Evolutionary conservation across 1,140 invertebrate species (phyloP).

Genomic region (Drosophila santomea): DNA sequence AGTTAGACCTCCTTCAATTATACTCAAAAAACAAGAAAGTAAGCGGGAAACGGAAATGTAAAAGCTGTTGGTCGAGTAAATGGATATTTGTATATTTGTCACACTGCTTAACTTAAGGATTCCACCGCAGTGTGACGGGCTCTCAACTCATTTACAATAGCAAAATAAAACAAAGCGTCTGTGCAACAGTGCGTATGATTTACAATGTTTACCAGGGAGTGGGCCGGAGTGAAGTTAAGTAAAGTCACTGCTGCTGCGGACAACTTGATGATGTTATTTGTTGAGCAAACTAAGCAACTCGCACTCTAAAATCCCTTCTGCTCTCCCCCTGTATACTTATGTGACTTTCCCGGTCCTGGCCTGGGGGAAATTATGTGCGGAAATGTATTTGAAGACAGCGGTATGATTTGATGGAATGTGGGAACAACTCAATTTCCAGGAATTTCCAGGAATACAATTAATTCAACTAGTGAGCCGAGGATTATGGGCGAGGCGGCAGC

Average conservation of each 20-base stretch:
- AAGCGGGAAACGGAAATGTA: conserved; percentile 2
- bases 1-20: conserved; percentile 9
- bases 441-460: conserved; percentile 73
- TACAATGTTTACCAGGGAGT: conserved; percentile 58
- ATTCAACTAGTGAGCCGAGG: conserved; percentile 53
- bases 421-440: conserved; percentile 73
- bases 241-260: conserved; percentile 18
- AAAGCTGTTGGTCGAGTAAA: conserved; percentile 18
- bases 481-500: conserved; percentile 16
- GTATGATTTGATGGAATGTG: conserved; percentile 50
- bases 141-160: conserved; percentile 58
- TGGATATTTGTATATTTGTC: conserved; percentile 32
- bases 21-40: conserved; percentile 5
- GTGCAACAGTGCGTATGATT: conserved; percentile 69
- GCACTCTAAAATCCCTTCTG: conserved; percentile 9
- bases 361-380: conserved; percentile 39
- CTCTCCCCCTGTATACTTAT: conserved; percentile 47
- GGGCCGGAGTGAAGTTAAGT: conserved; percentile 16
- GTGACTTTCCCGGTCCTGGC: conserved; percentile 35
- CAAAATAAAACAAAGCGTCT: conserved; percentile 27
- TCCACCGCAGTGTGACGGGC: conserved; percentile 18
- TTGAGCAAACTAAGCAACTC: conserved; percentile 34
- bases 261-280: conserved; percentile 52
- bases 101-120: conserved; percentile 9
- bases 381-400: conserved; percentile 54